Evolutionary conservation across 1,140 invertebrate species (phyloP).

Genomic region (Dendrolimus punctatus): DNA sequence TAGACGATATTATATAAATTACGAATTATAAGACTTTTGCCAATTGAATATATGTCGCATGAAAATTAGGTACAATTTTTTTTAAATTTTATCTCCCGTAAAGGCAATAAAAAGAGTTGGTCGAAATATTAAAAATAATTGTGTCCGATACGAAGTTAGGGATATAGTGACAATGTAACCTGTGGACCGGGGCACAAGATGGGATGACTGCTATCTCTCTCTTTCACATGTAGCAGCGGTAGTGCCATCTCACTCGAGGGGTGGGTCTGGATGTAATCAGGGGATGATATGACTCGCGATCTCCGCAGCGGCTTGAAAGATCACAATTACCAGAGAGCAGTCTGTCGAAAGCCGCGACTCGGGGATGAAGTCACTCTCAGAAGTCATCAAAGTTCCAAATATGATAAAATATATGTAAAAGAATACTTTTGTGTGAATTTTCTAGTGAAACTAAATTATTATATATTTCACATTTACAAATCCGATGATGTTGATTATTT

Average conservation of each 20-base stretch:
- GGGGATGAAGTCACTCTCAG: slow-evolving; percentile 53
- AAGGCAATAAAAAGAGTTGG: too few species aligned
- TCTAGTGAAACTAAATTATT: too few species aligned
- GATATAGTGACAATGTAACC: slow-evolving; percentile 66
- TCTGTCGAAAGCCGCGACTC: slow-evolving; percentile 64
- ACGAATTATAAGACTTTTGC: too few species aligned
- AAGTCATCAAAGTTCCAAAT: slow-evolving; percentile 42
- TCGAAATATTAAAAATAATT: slow-evolving; percentile 27
- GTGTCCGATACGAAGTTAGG: slow-evolving; percentile 48
- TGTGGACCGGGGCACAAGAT: slow-evolving; percentile 67
- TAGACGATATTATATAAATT: too few species aligned
- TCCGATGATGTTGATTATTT: too few species aligned
- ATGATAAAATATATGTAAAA: slow-evolving; percentile 5
- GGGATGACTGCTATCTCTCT: slow-evolving; percentile 47
- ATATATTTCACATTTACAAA: too few species aligned
- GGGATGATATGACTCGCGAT: slow-evolving; percentile 71
- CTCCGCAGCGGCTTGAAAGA: slow-evolving; percentile 68
- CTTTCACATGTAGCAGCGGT: slow-evolving; percentile 16
- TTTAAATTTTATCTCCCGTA: too few species aligned
- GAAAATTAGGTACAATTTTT: too few species aligned
- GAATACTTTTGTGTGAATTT: too few species aligned
- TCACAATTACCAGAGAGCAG: slow-evolving; percentile 68
- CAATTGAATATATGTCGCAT: too few species aligned
- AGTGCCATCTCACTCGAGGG: slow-evolving; percentile 46
- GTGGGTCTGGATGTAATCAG: slow-evolving; percentile 69